Evolutionary conservation across 2,113 vertebrate species (phyloP), one percentile per base, ranked within the genome.

Genomic region (Mus pahari): DNA sequence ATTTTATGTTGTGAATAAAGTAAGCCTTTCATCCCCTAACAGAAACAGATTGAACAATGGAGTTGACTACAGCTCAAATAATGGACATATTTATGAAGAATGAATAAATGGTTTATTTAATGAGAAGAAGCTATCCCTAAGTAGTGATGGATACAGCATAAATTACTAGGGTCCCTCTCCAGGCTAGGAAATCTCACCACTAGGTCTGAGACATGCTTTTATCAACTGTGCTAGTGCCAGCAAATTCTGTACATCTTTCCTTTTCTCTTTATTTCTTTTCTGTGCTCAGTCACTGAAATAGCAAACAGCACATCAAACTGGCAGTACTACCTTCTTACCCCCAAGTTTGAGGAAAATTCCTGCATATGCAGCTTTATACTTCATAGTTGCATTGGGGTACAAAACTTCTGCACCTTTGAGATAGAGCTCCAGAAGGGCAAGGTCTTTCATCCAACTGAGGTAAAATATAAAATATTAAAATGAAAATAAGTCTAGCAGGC

Each of bases 211-310:
- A 10, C 14, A 45, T 11, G 4, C 14, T 36, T 1, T 55, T 3
- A 50, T 24, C 26, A 64, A 45, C 16, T 31, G 4, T 24, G 3
- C 48, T 82, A 66, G 28, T 16, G 16, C 13, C n/a, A 28, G 19
- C 0, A 11, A 20, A 8, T 7, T 64, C 0, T 13, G 4, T 1
- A 4, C 36, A 17, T 42, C 14, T 31, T 42, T 82, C 36, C 17
- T 19, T 82, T 62, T 17, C 14, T 53, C 39, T 68, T 10, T 2
- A 48, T 42, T 4, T 71, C 31, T 79, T 55, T 60, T 16, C 16
- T 17, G 22, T 64, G 22, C 4, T 20, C 82, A 84, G 60, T 28
- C 17, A 31, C 28, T 82, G n/a, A 53, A 82, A 81, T 55, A 64
- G 20, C n/a, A 73, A 12, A 66, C 8, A 55, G 50, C 11, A 55